A percentile compares a stretch with the other conserved stretches of the same genome.
phyloP scores from a whole-genome alignment of 1,140 invertebrate species.

The Zelostemma sp. region DNA sequence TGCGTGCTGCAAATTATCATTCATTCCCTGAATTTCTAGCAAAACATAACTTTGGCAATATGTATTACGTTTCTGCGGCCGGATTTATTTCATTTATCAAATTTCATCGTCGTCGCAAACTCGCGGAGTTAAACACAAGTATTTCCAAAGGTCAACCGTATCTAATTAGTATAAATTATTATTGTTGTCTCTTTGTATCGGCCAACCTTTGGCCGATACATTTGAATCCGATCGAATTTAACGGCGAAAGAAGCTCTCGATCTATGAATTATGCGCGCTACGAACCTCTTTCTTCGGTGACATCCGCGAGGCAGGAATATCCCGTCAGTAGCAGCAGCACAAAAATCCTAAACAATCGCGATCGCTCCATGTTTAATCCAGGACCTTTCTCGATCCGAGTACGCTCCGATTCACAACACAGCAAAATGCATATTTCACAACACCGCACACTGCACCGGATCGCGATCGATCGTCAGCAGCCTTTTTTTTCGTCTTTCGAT shows the following conservation, averaged over 20 bases:
- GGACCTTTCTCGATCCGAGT: constrained; percentile 40
- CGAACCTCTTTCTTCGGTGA: constrained; percentile 69
- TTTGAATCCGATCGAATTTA: too few species aligned
- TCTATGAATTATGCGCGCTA: too few species aligned
- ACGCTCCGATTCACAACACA: constrained; percentile 52
- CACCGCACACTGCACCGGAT: constrained; percentile 47
- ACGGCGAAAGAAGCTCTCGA: too few species aligned
- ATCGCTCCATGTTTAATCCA: constrained; percentile 56
- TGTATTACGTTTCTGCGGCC: too few species aligned
- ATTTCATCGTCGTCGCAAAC: too few species aligned
- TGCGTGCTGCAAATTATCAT: too few species aligned
- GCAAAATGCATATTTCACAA: constrained; percentile 38
- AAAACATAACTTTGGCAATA: too few species aligned
- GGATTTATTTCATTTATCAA: too few species aligned
- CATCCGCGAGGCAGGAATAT: constrained; percentile 45
- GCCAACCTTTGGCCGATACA: too few species aligned
- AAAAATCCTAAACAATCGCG: constrained; percentile 49
- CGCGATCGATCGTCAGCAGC: constrained; percentile 4
- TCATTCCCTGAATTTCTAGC: too few species aligned
- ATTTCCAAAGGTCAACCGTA: too few species aligned
- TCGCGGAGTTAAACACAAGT: too few species aligned
- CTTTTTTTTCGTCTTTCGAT: constrained; percentile 10
- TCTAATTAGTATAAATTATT: neutral
- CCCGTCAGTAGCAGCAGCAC: constrained; percentile 46
- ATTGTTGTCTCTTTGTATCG: neutral